Evolutionary conservation across 2,113 vertebrate genomes (phyloP).

Genomic region (Pyrgilauda ruficollis): DNA sequence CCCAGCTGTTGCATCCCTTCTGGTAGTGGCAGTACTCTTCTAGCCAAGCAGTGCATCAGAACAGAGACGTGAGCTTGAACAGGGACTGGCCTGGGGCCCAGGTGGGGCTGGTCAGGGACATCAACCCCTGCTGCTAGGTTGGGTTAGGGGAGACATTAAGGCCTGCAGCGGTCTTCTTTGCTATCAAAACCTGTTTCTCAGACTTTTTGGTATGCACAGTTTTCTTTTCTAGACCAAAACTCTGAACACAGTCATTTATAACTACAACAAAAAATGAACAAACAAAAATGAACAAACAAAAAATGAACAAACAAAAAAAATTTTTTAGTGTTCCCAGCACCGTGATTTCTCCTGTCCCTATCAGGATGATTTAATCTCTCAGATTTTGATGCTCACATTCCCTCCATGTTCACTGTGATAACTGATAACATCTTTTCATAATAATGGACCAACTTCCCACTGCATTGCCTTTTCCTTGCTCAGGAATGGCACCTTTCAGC

Average conservation of each 20-base stretch:
- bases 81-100: neutral
- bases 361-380: neutral
- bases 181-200: neutral
- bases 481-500: neutral
- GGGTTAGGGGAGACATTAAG: neutral
- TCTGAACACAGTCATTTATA: neutral
- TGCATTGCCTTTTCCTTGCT: neutral
- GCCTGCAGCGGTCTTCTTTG: fast-evolving
- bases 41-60: neutral
- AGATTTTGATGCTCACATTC: neutral
- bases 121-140: neutral
- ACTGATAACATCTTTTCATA: neutral
- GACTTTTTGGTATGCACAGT: neutral
- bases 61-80: neutral
- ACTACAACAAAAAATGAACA: neutral
- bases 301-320: too few species aligned
- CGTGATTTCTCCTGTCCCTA: neutral
- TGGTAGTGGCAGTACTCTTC: neutral
- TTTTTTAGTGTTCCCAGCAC: neutral
- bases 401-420: fast-evolving
- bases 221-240: neutral
- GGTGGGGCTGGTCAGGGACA: neutral
- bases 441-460: neutral
- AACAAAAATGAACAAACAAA: neutral
- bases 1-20: neutral